Evolutionary conservation across 2,113 vertebrate genomes (phyloP), one percentile per base, ranked within the genome.

Genomic region (Siniperca knerii): DNA sequence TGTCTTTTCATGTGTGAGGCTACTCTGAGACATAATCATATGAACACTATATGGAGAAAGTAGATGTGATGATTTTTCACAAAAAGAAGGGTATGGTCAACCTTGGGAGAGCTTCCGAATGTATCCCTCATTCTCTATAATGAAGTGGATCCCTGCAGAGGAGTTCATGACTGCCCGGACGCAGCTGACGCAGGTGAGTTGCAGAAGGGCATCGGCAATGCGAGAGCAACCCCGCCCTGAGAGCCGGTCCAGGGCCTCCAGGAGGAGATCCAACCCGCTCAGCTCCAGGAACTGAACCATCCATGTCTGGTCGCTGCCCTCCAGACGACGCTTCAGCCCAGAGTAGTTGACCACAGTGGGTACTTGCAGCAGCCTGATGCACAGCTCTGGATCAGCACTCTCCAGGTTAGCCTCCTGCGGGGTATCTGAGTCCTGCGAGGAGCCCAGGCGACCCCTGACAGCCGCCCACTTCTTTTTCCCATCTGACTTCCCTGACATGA

Each of bases 211-310:
- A 4, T 99, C 98, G 0, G 97, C 92, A 2, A 99, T 99, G 58
- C 97, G 96, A 4, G 98, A 96, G 79, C 98, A 98, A 0, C 98
- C 98, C 2, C 98, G 95, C 6, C 98, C 98, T 0, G 98, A 99
- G 64, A 99, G 96, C 67, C 97, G 96, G 57, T 98, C 97, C 94
- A 99, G 93, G 4, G 98, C 98, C 90, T 99, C 98, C 52, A 99
- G 95, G 57, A 99, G 96, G 81, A 99, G 96, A 75, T 99, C 98
- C 88, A 99, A 93, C 33, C 98, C 98, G 0, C 96, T 97, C 68
- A 99, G 96, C 92, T 99, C 98, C 94, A 99, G 92, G 92, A 99
- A 99, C 94, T 99, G 98, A 8, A 98, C 96, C 98, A 99, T 99
- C 98, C 98, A 99, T 91, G 89, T 40, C 60, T 97, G 96, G 0